Evolutionary conservation across 2,888 invertebrate species (phyloP), one percentile per base, ranked within the genome.

Genomic region (Mesorhabditis belari): DNA sequence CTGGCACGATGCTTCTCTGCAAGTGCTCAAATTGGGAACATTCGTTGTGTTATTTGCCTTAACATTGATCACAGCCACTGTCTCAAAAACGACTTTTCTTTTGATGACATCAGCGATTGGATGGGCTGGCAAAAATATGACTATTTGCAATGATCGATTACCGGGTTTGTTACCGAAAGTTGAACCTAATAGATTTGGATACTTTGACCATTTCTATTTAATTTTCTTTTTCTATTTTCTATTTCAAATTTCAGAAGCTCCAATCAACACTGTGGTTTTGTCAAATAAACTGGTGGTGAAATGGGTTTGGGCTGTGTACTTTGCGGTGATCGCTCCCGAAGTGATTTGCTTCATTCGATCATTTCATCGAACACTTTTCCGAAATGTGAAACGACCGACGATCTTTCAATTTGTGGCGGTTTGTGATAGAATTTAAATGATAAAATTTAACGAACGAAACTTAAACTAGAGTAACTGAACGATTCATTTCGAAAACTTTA

Each of bases 221-320:
- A 4, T 6, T 49, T 25, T 5, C 35, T 19, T n/a, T n/a, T n/a
- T n/a, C n/a, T n/a, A n/a, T 44, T 44, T 44, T 44, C 44, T 12
- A 44, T 44, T 17, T n/a, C n/a, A 44, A n/a, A 52, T 61, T 63
- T 60, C 69, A 67, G 78, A 77, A 64, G 67, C 77, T 2, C 66
- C 66, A 24, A 61, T 64, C 58, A 80, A 76, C 62, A 75, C 73
- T 5, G 74, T 80, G 17, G 63, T 69, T 53, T 63, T 80, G n/a
- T 71, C 74, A 57, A 70, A 72, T 23, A 65, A 70, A 17, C 79
- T 77, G 61, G 72, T 75, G 9, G 77, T 77, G 51, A 80, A 82
- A 54, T 83, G 82, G 83, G 73, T 82, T 4, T 83, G 83, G 83
- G 81, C 81, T 3, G 71, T 82, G 28, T 76, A 81, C 61, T 62